Evolutionary conservation across 2,113 vertebrate species (phyloP).

Genomic region (zebrafish (Danio rerio)): GRCz12tu NC_133176.1:7242501-7243000

Average conservation of each 20-base stretch:
- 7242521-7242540: too few species aligned
- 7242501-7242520: too few species aligned
- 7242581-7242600: too few species aligned
- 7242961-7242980: background rate
- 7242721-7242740: background rate
- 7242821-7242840: background rate
- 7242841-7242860: background rate
- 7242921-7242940: background rate
- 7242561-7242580: too few species aligned
- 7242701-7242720: background rate
- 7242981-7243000: conserved; percentile 13
- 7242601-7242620: too few species aligned
- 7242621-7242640: background rate
- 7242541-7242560: too few species aligned
- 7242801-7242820: background rate
- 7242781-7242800: background rate
- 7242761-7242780: background rate
- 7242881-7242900: background rate
- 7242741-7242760: background rate
- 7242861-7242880: background rate
- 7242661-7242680: background rate
- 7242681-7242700: background rate
- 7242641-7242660: background rate
- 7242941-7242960: background rate
- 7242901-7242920: background rate